These are phyloP conservation scores for Cotesia typhae DNA, from an alignment of 1,140 invertebrate genomes.

Conservation along the genomic window DNA sequence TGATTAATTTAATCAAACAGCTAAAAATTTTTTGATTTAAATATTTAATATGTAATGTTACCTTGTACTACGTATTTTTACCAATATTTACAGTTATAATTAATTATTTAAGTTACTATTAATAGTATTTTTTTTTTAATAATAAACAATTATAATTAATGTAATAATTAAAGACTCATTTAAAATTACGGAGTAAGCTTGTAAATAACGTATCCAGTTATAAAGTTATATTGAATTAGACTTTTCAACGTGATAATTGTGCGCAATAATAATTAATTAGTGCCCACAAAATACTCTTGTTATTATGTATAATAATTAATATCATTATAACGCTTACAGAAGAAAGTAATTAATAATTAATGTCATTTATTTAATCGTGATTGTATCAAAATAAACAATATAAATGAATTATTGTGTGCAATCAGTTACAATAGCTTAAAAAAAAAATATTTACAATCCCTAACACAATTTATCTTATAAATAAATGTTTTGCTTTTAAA, in stretches of 20 bases:
- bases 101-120: slow-evolving; percentile 9
- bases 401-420: not conserved
- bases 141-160: not conserved
- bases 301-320: too few species aligned
- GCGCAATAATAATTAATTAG: not conserved
- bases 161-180: not conserved
- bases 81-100: slow-evolving; percentile 17
- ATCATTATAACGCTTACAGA: not conserved
- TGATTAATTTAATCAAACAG: slow-evolving; percentile 4
- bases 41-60: not conserved
- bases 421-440: not conserved
- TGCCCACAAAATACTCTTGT: too few species aligned
- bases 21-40: not conserved
- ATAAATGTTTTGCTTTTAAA: not conserved
- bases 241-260: slow-evolving; percentile 13
- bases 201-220: slow-evolving; percentile 22
- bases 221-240: slow-evolving; percentile 6
- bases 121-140: slow-evolving; percentile 12
- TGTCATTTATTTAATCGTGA: slow-evolving; percentile 9
- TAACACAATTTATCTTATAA: not conserved
- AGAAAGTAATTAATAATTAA: not conserved
- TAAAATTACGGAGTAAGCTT: slow-evolving; percentile 3
- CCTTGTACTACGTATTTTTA: not conserved
- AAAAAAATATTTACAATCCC: too few species aligned
- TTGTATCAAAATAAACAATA: too few species aligned